Evolutionary conservation across 2,797 vertebrate genomes (phyloP), one percentile per base, ranked within the genome.

Genomic region (Lutjanus argentimaculatus): DNA sequence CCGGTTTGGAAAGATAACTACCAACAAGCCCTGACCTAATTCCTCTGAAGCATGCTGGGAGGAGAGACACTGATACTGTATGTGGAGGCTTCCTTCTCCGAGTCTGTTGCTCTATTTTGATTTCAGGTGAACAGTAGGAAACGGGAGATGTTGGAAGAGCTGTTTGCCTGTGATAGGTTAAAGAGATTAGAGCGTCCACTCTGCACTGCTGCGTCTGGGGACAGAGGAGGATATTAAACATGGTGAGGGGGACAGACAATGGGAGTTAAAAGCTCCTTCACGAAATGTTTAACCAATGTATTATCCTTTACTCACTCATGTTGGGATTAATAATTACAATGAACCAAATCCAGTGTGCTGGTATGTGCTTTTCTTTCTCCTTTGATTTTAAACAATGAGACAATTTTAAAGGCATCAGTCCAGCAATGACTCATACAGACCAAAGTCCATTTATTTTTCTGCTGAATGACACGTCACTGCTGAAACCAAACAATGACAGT

Each of bases 21-120:
- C 79, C 85, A 72, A 40, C 59, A 63, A 82, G 72, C 67, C 73
- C 67, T 89, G 89, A 89, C 88, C 87, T 77, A 86, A 80, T 85
- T 92, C 83, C 45, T 71, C 66, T 72, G 66, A 75, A 79, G 74
- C 84, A 72, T 16, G 64, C 81, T 75, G 77, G 75, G 80, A 76
- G 51, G 48, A 75, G 72, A 71, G 58, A 69, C 19, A 14, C n/a
- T 17, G 36, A 75, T 40, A 36, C 30, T 36, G 30, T 36, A 42
- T 58, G 49, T 14, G 49, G 61, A 58, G 82, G 58, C 15, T 62
- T 67, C 63, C 70, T 21, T 58, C 67, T 76, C 55, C 0, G 13
- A 30, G 40, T 55, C 56, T 19, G 55, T 21, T 40, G 40, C 68
- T 85, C 63, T 73, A 15, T 68, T 83, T 89, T 22, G 71, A 78